These are phyloP conservation scores for Athalia rosae DNA, from an alignment of 2,888 invertebrate species.

Conservation along the genomic window DNA sequence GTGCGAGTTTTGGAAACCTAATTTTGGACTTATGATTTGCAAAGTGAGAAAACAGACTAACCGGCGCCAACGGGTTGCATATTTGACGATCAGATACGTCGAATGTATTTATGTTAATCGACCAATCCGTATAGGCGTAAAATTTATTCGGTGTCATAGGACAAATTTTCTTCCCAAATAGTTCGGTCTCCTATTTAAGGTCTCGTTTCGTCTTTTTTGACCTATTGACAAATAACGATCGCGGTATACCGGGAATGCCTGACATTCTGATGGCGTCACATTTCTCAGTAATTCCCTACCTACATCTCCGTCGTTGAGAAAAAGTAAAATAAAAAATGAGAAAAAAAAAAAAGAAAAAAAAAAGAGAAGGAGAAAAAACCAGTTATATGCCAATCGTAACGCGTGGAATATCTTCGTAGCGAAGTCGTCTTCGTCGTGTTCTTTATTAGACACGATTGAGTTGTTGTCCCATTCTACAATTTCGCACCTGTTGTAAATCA, in stretches of 20 bases:
- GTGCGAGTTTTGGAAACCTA: background rate
- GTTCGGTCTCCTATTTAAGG: background rate
- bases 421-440: conserved; percentile 28
- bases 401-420: background rate
- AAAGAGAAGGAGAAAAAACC: background rate
- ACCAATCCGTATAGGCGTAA: background rate
- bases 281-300: conserved; percentile 36
- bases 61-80: background rate
- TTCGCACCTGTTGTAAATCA: too few relatives aligned
- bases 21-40: background rate
- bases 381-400: conserved; percentile 12
- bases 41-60: background rate
- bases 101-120: too few relatives aligned
- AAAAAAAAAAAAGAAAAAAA: background rate
- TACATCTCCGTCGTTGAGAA: conserved; percentile 37
- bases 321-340: conserved; percentile 1
- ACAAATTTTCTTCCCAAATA: conserved; percentile 10
- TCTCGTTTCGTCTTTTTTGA: conserved; percentile 25
- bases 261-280: conserved; percentile 47
- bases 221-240: conserved; percentile 40
- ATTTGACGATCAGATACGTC: too few relatives aligned
- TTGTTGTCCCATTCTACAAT: too few relatives aligned
- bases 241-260: conserved; percentile 41
- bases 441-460: background rate
- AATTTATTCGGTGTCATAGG: background rate